Conservation (phyloP, 2,797 vertebrate genomes). For the Sylvilagus floridanus region DNA sequence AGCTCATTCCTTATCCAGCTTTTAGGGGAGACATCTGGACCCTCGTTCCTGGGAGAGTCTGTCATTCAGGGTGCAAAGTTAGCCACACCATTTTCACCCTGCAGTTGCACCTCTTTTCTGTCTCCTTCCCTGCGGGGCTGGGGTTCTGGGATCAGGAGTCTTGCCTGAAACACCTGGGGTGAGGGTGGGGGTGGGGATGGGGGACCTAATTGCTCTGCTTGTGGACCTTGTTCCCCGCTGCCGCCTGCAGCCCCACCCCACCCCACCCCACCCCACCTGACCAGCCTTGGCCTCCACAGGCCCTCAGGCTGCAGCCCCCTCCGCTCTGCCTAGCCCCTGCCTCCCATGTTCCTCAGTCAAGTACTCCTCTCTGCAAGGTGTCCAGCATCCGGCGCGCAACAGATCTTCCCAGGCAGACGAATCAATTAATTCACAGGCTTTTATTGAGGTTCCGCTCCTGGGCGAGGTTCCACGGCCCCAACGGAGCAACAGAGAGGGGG, state of each 20-base stretch:
- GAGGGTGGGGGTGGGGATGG: not conserved
- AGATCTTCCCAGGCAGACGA: no score
- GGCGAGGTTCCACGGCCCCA: no score
- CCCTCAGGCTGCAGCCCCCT: not conserved
- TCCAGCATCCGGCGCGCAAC: no score
- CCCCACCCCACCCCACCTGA: no score
- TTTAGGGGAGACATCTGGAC: not conserved
- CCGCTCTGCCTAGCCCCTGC: not conserved
- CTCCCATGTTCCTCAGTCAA: rapidly evolving
- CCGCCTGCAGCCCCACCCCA: not conserved
- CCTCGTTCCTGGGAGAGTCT: not conserved
- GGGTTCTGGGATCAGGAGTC: not conserved
- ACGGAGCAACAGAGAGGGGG: no score
- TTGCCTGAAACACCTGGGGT: not conserved
- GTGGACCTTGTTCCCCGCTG: not conserved
- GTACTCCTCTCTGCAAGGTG: no score
- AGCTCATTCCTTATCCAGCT: rapidly evolving
- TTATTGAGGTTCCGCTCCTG: no score
- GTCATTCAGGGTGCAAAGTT: rapidly evolving
- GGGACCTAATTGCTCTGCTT: not conserved
- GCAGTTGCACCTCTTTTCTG: not conserved
- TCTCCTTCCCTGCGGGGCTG: not conserved
- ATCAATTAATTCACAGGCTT: no score
- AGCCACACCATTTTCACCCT: not conserved
- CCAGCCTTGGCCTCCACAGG: not conserved